Percentiles rank a stretch among this genome's conserved stretches.
Conservation (phyloP, 2,797 vertebrate species). For the Alfaro cultratus region DNA sequence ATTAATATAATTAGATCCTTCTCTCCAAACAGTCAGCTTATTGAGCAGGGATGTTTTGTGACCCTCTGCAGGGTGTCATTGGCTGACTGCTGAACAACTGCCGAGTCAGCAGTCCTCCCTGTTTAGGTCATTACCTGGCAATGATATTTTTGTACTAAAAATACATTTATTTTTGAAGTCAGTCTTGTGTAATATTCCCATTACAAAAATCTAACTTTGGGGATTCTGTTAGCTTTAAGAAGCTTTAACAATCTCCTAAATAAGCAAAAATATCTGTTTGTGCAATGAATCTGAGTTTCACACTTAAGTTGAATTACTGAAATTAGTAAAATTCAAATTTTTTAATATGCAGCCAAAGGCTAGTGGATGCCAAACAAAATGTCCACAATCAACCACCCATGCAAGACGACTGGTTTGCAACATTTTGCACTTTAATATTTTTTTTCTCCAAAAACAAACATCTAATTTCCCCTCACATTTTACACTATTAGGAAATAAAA, state of each 20-base stretch:
- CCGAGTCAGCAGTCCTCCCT: not conserved
- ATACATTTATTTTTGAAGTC: not conserved
- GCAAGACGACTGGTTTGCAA: slow-evolving; percentile 74
- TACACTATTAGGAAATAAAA: slow-evolving; percentile 84
- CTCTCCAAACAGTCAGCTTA: not conserved
- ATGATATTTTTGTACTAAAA: not conserved
- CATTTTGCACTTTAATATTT: slow-evolving; percentile 85
- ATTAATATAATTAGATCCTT: not conserved
- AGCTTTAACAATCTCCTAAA: not conserved
- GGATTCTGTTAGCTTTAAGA: not conserved
- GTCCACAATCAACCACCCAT: slow-evolving; percentile 69
- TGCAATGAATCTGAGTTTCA: not conserved
- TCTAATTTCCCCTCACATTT: slow-evolving; percentile 79
- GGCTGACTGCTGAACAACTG: not conserved
- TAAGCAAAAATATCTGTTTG: not conserved
- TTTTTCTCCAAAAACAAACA: slow-evolving; percentile 81
- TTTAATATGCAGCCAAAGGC: not conserved
- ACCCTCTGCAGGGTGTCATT: not conserved
- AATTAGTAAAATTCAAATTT: not conserved
- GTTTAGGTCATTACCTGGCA: too few relatives aligned
- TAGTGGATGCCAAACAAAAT: not conserved
- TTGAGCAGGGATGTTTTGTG: not conserved
- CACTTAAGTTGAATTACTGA: not conserved
- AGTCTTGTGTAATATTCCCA: not conserved
- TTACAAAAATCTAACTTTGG: not conserved